These are phyloP conservation scores for Eupithecia inturbata DNA, from an alignment of 2,888 invertebrate species.

Conservation along the genomic window DNA sequence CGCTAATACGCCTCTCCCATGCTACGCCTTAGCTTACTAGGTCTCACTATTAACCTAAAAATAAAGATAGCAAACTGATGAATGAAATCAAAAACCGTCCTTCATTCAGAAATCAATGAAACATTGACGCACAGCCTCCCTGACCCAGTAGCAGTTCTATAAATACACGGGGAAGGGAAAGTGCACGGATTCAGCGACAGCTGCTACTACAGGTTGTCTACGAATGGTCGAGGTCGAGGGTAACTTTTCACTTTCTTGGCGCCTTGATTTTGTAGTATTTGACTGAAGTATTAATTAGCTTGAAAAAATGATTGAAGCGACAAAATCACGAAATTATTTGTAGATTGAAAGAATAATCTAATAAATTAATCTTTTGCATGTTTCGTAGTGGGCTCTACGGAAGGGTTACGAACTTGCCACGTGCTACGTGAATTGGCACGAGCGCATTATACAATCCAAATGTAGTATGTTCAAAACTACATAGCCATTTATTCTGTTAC, in stretches of 20 bases:
- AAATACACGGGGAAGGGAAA: constrained; percentile 28
- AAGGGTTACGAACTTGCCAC: background rate
- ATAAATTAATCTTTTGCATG: background rate
- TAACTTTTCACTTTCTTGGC: background rate
- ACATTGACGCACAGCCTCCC: constrained; percentile 11
- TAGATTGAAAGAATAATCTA: background rate
- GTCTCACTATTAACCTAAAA: background rate
- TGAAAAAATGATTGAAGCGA: background rate
- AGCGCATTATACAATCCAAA: too few relatives aligned
- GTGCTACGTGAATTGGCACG: too few relatives aligned
- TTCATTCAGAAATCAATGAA: constrained; percentile 10
- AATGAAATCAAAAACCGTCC: background rate
- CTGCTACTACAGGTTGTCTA: constrained; percentile 27
- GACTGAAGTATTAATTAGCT: background rate
- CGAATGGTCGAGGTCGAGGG: background rate
- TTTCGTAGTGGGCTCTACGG: background rate
- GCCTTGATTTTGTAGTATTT: background rate
- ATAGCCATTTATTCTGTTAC: too few relatives aligned
- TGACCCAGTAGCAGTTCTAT: constrained; percentile 17
- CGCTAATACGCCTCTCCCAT: too few relatives aligned
- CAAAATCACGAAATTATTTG: background rate
- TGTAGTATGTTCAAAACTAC: too few relatives aligned
- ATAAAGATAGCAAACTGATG: constrained; percentile 2
- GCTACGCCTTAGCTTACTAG: background rate
- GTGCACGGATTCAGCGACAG: constrained; percentile 27